Base-by-base conservation (phyloP, 2,888 invertebrate species). In the Mimas tiliae region DNA sequence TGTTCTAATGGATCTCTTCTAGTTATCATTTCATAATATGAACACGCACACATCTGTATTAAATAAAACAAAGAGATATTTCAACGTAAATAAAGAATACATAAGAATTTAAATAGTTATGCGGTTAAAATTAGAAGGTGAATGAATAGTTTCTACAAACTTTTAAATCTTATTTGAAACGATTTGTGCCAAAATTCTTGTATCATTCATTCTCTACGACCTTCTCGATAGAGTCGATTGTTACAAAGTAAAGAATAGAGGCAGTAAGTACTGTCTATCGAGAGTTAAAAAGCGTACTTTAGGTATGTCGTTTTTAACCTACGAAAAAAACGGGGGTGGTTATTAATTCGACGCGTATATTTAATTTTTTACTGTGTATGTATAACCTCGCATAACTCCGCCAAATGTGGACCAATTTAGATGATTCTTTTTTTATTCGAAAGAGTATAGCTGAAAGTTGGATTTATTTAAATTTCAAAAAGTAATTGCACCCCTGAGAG, bases 201-300 rank as follows among this genome's bases (percentile, higher is more conserved):
- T 45, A 11, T 19, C 45, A 19, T 45, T 45, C 7, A n/a, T 53
- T 64, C 42, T 27, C 52, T 45, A 64, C 42, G 53, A 64, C 64
- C 64, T 64, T 53, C 53, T 47, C 21, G 47, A 53, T 53, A 47
- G n/a, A 48, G 42, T 16, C n/a, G 19, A 58, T 19, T 62, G 45
- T 14, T 38, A 1, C 14, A 14, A 62, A 21, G 14, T 16, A n/a
- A n/a, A n/a, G 45, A 47, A 7, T n/a, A 45, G 21, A 27, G 27
- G n/a, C n/a, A n/a, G n/a, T n/a, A n/a, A n/a, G 16, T 55, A n/a
- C 21, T n/a, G 19, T 19, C 21, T 14, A 27, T 6, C 16, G 21
- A 7, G 6, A n/a, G n/a, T n/a, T n/a, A n/a, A n/a, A n/a, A n/a
- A n/a, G n/a, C n/a, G n/a, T n/a, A n/a, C n/a, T n/a, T n/a, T 27